These are phyloP conservation scores for Drosophila dives DNA, from an alignment of 2,888 invertebrate species.

Conservation along the genomic window DNA sequence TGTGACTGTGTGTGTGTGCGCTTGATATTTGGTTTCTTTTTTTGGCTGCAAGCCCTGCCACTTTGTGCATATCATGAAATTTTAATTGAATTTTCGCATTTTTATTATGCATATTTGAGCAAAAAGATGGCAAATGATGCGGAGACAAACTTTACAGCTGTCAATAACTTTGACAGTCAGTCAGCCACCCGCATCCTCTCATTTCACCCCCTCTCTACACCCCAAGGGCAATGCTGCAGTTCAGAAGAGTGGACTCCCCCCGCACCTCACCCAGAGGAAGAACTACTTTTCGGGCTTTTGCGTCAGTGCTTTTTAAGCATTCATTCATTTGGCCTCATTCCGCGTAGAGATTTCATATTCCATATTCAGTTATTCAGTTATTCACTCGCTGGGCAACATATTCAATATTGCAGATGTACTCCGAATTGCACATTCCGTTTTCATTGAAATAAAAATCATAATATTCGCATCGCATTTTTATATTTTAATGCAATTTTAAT, in stretches of 20 bases:
- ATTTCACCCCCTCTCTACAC: background rate
- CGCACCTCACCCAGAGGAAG: slow-evolving; percentile 8
- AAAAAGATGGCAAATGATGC: slow-evolving; percentile 44
- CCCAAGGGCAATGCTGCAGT: slow-evolving; percentile 41
- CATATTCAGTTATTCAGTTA: slow-evolving; percentile 49
- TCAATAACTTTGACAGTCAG: slow-evolving; percentile 69
- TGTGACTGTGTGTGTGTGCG: slow-evolving; percentile 20
- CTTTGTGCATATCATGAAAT: slow-evolving; percentile 73
- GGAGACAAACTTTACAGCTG: slow-evolving; percentile 71
- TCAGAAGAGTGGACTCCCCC: slow-evolving; percentile 28
- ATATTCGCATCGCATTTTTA: slow-evolving; percentile 58
- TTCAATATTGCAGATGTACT: slow-evolving; percentile 54
- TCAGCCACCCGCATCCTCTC: background rate
- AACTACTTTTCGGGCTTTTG: slow-evolving; percentile 71
- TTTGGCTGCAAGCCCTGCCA: slow-evolving; percentile 15
- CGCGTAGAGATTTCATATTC: slow-evolving; percentile 15
- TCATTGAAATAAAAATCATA: slow-evolving; percentile 18
- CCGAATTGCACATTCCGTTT: slow-evolving; percentile 8
- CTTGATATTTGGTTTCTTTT: slow-evolving; percentile 11
- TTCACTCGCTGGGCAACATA: slow-evolving; percentile 28
- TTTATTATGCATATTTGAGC: slow-evolving; percentile 66
- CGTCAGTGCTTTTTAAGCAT: slow-evolving; percentile 39
- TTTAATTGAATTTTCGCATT: slow-evolving; percentile 78
- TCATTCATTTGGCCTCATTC: slow-evolving; percentile 53
- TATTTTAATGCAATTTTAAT: slow-evolving; percentile 76